Evolutionary conservation across 2,888 invertebrate genomes (phyloP).

Genomic region (Melieria picta): DNA sequence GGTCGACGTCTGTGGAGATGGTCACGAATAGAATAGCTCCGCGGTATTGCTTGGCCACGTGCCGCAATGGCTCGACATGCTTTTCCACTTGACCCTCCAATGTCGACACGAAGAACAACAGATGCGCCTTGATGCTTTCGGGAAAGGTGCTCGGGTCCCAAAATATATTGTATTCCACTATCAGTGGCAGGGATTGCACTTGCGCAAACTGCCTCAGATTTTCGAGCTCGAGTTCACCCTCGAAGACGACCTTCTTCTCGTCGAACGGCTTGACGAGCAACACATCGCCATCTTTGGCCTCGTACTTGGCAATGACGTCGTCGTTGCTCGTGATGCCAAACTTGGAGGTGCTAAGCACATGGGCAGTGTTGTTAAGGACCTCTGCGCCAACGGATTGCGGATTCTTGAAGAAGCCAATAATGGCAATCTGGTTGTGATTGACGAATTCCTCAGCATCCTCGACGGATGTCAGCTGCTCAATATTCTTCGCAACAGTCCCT

Average conservation of each 20-base stretch:
- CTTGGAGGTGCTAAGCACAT: conserved; percentile 83
- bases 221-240: conserved; percentile 75
- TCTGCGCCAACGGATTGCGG: conserved; percentile 83
- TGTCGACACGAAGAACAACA: conserved; percentile 94
- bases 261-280: conserved; percentile 96
- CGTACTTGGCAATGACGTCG: conserved; percentile 81
- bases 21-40: conserved; percentile 94
- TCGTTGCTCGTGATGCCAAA: conserved; percentile 88
- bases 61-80: conserved; percentile 79
- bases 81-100: conserved; percentile 86
- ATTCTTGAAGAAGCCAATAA: conserved; percentile 93
- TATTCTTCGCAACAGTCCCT: too few species aligned
- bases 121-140: conserved; percentile 96
- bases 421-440: conserved; percentile 78
- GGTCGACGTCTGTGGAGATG: conserved; percentile 94
- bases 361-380: conserved; percentile 83
- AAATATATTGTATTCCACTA: conserved; percentile 97
- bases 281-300: conserved; percentile 81
- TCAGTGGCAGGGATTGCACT: conserved; percentile 85
- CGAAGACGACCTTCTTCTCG: conserved; percentile 80
- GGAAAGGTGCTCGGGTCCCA: conserved; percentile 98
- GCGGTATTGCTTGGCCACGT: conserved; percentile 89
- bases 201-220: conserved; percentile 84
- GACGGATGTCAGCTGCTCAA: conserved; percentile 74
- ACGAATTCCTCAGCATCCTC: conserved; percentile 87